Evolutionary conservation across 30 jellyfish, hydroid and myxozoan species (phyloP).

Genomic region (Pelagia noctiluca): DNA sequence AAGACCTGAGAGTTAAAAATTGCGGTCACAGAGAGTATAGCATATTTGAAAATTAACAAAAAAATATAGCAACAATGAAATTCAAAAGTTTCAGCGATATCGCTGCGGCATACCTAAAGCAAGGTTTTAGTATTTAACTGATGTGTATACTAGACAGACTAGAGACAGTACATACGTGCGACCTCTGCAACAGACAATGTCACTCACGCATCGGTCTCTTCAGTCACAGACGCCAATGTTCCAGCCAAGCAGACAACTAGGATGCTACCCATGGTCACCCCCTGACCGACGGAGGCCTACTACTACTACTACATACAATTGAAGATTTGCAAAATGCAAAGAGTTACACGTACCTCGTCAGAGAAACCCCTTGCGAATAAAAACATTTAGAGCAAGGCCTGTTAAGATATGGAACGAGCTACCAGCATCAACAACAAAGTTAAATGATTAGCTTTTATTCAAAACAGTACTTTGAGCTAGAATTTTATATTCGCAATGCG

Average conservation of each 20-base stretch:
- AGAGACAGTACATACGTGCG: no score
- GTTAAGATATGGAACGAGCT: background rate
- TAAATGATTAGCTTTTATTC: background rate
- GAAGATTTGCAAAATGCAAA: background rate
- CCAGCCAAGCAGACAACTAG: no score
- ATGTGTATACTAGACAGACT: background rate
- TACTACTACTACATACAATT: no score
- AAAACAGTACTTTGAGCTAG: background rate
- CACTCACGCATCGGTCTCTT: no score
- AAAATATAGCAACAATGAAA: background rate
- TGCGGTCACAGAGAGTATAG: no score
- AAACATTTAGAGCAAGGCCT: background rate
- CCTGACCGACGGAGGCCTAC: no score
- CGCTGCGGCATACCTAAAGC: background rate
- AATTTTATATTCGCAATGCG: background rate
- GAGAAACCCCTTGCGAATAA: background rate
- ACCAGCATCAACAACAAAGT: background rate
- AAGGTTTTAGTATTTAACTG: background rate
- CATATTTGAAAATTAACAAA: no score
- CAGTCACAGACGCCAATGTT: no score
- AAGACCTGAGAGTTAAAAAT: conserved; percentile 4
- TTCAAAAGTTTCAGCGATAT: background rate
- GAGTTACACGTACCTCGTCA: background rate
- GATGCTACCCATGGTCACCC: no score
- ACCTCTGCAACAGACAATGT: no score